Conservation (phyloP, 2,888 invertebrate species). For the Lithophane leautieri region DNA sequence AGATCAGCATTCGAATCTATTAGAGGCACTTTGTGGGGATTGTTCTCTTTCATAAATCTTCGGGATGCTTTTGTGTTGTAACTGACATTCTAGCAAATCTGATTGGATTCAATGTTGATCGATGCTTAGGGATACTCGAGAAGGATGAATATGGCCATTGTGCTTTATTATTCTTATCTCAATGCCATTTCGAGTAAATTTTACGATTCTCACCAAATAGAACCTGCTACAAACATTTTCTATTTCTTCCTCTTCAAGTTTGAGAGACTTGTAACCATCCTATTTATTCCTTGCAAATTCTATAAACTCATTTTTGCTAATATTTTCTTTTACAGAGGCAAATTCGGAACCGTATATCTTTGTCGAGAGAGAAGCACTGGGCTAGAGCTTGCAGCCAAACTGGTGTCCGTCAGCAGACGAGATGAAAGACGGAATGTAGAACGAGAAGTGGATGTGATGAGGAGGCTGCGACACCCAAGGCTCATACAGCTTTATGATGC, state of each 20-base stretch:
- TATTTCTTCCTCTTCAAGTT: neutral
- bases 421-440: constrained; percentile 98
- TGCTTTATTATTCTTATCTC: constrained; percentile 3
- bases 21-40: constrained; percentile 27
- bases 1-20: constrained; percentile 39
- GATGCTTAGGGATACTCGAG: neutral
- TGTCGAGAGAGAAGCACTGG: constrained; percentile 96
- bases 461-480: constrained; percentile 97
- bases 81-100: constrained; percentile 19
- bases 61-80: constrained; percentile 22
- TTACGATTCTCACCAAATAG: neutral
- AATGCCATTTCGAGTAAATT: neutral
- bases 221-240: neutral
- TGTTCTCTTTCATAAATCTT: constrained; percentile 41
- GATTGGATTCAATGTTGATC: constrained; percentile 9
- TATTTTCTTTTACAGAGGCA: constrained; percentile 93
- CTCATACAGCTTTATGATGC: constrained; percentile 99
- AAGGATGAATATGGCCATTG: neutral
- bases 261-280: neutral
- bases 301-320: neutral
- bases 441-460: constrained; percentile 99
- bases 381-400: constrained; percentile 97
- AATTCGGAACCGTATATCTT: constrained; percentile 98
- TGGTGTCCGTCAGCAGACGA: constrained; percentile 95
- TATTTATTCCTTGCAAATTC: neutral